phyloP scores from a whole-genome alignment of 2,113 vertebrate species.

The Psettodes erumei region DNA sequence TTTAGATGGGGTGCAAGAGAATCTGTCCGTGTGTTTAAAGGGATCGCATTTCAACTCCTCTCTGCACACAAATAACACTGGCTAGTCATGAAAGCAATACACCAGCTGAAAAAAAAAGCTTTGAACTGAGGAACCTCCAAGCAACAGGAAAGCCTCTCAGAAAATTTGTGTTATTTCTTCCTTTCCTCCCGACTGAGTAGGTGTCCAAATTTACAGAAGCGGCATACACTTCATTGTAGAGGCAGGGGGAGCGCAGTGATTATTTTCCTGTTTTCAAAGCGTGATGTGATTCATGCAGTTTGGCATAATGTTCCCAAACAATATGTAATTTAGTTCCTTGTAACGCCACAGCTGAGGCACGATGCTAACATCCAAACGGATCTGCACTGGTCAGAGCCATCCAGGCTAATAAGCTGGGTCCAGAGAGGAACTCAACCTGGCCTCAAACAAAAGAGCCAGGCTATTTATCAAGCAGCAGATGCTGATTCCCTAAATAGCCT shows the following conservation, averaged over 20 bases:
- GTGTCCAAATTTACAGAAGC: slow-evolving; percentile 35
- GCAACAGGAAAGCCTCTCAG: slow-evolving; percentile 64
- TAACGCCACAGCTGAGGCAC: slow-evolving; percentile 5
- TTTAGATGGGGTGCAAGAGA: slow-evolving; percentile 62
- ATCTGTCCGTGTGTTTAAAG: slow-evolving; percentile 60
- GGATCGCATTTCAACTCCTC: slow-evolving; percentile 69
- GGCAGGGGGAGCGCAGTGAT: not conserved
- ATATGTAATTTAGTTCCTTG: slow-evolving; percentile 3
- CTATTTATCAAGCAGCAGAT: slow-evolving; percentile 85
- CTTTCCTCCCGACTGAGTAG: slow-evolving; percentile 24
- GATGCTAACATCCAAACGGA: slow-evolving; percentile 19
- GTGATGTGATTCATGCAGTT: not conserved
- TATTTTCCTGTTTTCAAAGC: slow-evolving; percentile 10
- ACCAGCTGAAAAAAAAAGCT: slow-evolving; percentile 47
- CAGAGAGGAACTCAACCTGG: slow-evolving; percentile 79
- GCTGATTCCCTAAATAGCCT: slow-evolving; percentile 84
- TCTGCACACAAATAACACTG: slow-evolving; percentile 62
- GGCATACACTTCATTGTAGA: slow-evolving; percentile 8
- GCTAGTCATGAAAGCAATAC: slow-evolving; percentile 68
- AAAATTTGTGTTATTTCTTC: slow-evolving; percentile 49
- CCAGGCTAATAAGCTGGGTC: slow-evolving; percentile 66
- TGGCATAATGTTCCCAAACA: not conserved
- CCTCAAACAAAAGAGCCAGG: slow-evolving; percentile 81
- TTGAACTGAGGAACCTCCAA: slow-evolving; percentile 69
- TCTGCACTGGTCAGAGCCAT: slow-evolving; percentile 53